Conservation (phyloP, 2,113 vertebrate species). For the Aramus guarauna region DNA sequence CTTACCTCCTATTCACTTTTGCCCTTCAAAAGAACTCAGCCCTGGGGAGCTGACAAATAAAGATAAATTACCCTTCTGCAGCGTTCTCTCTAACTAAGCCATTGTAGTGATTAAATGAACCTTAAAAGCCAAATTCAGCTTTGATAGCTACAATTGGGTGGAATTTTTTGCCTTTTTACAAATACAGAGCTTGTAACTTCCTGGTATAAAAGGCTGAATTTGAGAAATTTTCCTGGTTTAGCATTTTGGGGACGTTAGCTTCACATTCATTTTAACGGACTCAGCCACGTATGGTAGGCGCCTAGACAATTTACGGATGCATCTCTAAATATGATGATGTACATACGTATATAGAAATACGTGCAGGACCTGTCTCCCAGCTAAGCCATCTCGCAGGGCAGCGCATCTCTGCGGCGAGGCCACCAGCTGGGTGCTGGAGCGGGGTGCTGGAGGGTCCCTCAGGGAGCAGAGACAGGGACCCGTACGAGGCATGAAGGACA, state of each 20-base stretch:
- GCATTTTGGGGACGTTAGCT: not conserved
- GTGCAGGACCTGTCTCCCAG: not conserved
- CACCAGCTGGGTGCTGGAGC: not conserved
- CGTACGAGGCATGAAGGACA: accelerated
- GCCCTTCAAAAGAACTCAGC: constrained; percentile 62
- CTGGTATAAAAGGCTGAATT: not conserved
- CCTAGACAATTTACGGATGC: accelerated
- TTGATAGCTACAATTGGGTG: constrained; percentile 33
- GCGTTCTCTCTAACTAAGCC: constrained; percentile 59
- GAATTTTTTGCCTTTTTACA: not conserved
- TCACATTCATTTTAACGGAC: accelerated
- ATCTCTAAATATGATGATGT: not conserved
- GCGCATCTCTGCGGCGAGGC: accelerated
- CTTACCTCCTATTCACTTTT: constrained; percentile 51
- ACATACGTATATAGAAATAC: accelerated
- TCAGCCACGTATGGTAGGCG: accelerated
- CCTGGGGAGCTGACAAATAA: constrained; percentile 70
- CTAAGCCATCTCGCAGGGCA: not conserved
- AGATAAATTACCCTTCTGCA: constrained; percentile 67
- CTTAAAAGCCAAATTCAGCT: constrained; percentile 48
- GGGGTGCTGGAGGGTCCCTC: accelerated
- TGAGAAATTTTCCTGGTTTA: not conserved
- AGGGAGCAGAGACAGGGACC: not conserved
- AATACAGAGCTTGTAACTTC: not conserved
- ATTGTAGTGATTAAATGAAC: constrained; percentile 54